phyloP scores from a whole-genome alignment of 2,113 vertebrate genomes.

The Heptranchias perlo region DNA sequence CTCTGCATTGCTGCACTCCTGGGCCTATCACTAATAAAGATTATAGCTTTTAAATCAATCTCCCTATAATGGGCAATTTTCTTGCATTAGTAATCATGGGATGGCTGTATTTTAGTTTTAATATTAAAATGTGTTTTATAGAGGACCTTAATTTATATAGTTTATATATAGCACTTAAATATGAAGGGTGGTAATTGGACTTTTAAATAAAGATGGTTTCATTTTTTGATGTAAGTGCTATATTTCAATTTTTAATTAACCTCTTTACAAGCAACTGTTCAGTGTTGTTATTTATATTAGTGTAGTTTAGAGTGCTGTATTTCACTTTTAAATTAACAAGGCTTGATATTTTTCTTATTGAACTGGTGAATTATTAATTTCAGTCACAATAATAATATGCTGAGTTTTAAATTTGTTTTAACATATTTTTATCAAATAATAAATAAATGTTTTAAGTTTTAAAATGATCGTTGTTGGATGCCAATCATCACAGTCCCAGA shows the following conservation, averaged over 20 bases:
- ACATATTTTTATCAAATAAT: neutral
- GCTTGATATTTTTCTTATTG: neutral
- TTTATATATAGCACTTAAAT: neutral
- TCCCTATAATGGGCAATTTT: neutral
- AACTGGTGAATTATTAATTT: neutral
- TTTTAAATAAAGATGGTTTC: neutral
- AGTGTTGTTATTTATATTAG: neutral
- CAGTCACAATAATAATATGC: neutral
- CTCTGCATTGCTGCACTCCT: neutral
- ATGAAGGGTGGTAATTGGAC: neutral
- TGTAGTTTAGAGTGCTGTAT: neutral
- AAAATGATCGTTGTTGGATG: neutral
- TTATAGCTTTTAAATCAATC: neutral
- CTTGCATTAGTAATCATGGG: neutral
- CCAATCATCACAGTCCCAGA: neutral
- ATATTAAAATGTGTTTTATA: neutral
- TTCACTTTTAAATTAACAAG: neutral
- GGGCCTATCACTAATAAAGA: neutral
- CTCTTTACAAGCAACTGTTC: neutral
- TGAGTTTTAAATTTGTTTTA: neutral
- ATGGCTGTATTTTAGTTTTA: neutral
- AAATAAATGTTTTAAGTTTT: neutral
- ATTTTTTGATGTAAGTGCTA: constrained; percentile 6
- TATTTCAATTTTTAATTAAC: neutral
- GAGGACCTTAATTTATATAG: neutral